These are phyloP conservation scores for Keiferia lycopersicella DNA, from an alignment of 2,888 invertebrate genomes.

Conservation along the genomic window DNA sequence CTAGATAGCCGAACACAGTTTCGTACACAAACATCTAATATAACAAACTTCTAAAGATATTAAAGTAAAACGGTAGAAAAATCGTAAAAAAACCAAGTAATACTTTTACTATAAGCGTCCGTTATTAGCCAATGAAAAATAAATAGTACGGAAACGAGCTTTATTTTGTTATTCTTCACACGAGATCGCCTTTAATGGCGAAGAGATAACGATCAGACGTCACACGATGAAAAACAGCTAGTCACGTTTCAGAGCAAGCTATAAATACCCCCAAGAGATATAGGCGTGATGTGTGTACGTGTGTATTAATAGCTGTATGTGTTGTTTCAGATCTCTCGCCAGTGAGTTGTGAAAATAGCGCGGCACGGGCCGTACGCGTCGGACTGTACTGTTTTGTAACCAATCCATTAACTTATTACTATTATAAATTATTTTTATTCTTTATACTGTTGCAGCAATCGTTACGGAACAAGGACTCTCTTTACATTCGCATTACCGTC, in stretches of 20 bases:
- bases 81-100: neutral
- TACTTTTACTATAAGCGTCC: neutral
- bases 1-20: too few species aligned
- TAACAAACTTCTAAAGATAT: neutral
- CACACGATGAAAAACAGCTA: neutral
- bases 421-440: constrained; percentile 81
- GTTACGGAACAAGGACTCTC: constrained; percentile 65
- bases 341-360: constrained; percentile 55
- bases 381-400: constrained; percentile 72
- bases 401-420: constrained; percentile 79
- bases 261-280: neutral
- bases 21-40: neutral
- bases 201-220: neutral
- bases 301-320: neutral
- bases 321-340: constrained; percentile 56
- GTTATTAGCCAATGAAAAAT: neutral
- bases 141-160: neutral
- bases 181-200: neutral
- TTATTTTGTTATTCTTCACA: neutral
- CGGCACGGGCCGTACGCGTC: constrained; percentile 51
- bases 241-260: constrained; percentile 5
- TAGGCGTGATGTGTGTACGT: too few species aligned
- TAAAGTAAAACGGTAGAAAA: neutral
- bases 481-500: constrained; percentile 55
- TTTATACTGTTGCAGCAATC: constrained; percentile 76